Base-by-base conservation (phyloP, 2,888 invertebrate genomes). In the Plebejus anna region DNA sequence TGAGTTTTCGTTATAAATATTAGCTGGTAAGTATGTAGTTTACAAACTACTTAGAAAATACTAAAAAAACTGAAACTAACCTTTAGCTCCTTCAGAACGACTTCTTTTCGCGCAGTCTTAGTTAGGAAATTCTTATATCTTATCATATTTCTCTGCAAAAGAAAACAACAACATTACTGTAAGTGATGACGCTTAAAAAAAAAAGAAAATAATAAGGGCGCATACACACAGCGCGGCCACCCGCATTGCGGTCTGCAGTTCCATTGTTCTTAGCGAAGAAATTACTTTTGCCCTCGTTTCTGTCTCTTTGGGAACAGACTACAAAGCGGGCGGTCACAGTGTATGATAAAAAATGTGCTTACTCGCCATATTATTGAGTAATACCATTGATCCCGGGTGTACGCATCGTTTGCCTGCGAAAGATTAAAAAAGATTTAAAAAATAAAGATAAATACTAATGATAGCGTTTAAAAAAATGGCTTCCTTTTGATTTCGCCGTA, bases 381-480 rank as follows among this genome's bases (percentile, higher is more conserved):
- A 81, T 96, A 95, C 97, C 97, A 97, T 88, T 97, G 97, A 93
- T 97, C 97, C 86, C 97, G 92, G n/a, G 96, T 95, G 85, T 97
- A 97, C 70, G 96, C 95, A 85, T 96, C 97, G 84, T 95, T 96
- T 57, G 96, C 96, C 96, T 97, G 95, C 73, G 95, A 80, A 83
- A 80, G 70, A 42, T 9, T 9, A 9, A 42, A 42, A 70, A 80
- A 80, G 77, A 75, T 16, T 59, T 57, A 57, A 57, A 5, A n/a
- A 57, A 55, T n/a, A 55, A 11, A 16, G 4, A 4, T 55, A 55
- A 38, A 38, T 3, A 38, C 38, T 22, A 22, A 22, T 38, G 38
- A 38, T 38, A 38, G 6, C 38, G 38, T 38, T 38, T 5, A 38
- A 38, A 38, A 38, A 38, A 38, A 4, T 5, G 6, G 38, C 38